Percentiles rank a stretch among this genome's conserved stretches.
phyloP scores from a whole-genome alignment of 92 coral and sea anemone species.

The Scolanthus callimorphus region DNA sequence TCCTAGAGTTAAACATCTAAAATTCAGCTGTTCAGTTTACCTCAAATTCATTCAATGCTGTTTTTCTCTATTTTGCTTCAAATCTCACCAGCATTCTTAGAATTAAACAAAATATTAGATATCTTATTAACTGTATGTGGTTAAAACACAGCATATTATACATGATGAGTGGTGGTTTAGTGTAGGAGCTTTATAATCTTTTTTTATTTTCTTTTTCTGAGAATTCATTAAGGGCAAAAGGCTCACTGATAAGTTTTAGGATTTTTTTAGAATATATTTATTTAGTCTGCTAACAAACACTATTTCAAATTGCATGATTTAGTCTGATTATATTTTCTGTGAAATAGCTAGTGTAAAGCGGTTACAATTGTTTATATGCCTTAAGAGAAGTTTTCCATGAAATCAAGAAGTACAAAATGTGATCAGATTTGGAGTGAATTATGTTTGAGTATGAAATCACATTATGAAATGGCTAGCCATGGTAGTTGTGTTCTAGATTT shows the following conservation, averaged over 20 bases:
- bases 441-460: not conserved
- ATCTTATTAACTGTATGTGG: too few species aligned
- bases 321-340: too few species aligned
- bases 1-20: not conserved
- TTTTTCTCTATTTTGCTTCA: not conserved
- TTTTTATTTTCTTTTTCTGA: too few species aligned
- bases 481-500: not conserved
- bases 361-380: too few species aligned
- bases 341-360: too few species aligned
- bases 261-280: not conserved
- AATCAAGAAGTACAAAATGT: too few species aligned
- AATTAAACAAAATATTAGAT: too few species aligned
- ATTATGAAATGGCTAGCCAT: not conserved
- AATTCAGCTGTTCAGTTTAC: not conserved
- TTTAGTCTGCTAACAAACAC: constrained; percentile 2
- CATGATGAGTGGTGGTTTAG: too few species aligned
- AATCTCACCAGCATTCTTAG: not conserved
- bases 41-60: not conserved
- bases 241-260: not conserved
- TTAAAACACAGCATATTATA: too few species aligned
- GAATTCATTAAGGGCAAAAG: not conserved
- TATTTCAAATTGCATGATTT: too few species aligned
- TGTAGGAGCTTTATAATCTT: not conserved
- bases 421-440: too few species aligned
- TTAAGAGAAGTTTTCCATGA: too few species aligned